Base-by-base conservation (phyloP, 2,797 vertebrate genomes). In the Arnoldichthys spilopterus region DNA sequence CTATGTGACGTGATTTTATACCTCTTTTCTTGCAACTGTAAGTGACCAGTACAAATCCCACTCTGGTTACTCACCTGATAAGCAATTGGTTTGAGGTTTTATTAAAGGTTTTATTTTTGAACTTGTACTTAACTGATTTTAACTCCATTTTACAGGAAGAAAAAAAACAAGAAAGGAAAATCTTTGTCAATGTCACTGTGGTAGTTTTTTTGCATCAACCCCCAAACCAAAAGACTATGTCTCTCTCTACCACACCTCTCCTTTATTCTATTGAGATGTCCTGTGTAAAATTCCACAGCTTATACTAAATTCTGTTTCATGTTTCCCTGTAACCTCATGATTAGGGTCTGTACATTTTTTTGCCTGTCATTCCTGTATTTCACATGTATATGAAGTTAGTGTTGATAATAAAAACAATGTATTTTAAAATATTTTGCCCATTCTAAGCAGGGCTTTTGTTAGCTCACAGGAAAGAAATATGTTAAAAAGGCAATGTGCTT, bases 361-460 rank as follows among this genome's bases (percentile, higher is more conserved):
- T 72, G 69, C 64, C 47, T 77, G 43, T 59, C 90, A 90, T 91
- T 89, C 91, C 90, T 92, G 91, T 93, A 92, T 90, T 93, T 92
- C 89, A 92, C 91, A 88, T 90, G 92, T 88, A 91, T 92, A 90
- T 92, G 92, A 89, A 89, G 88, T 87, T 91, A 90, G 70, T 91
- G 91, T 92, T 90, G 89, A 91, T 91, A 90, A 92, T 89, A 92
- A 86, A 79, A 86, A 78, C 69, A 15, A 79, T 54, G 81, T 81
- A 85, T 87, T 85, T 86, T 78, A 67, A 69, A 78, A 67, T 85
- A 30, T 83, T 68, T 87, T 74, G 76, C 56, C 72, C 58, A 69
- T 77, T 76, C 4, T 51, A 78, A 76, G 43, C 81, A 75, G 40
- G 72, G 59, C 62, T 37, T 9, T 51, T 59, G 22, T 51, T 58